Conservation (phyloP, 2,888 invertebrate species). For the Acanthococcus lagerstroemiae region DNA sequence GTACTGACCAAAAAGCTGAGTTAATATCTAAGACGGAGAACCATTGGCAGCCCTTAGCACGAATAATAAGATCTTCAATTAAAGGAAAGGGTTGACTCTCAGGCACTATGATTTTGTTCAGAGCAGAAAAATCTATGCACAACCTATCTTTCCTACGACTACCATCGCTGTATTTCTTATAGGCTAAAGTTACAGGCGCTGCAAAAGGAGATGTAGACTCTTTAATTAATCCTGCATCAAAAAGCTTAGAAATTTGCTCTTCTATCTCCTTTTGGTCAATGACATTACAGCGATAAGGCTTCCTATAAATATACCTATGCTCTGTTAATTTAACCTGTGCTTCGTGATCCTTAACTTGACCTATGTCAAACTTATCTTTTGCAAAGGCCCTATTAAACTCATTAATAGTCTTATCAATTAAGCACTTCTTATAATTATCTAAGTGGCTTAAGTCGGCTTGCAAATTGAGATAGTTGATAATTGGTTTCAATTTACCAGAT, state of each 20-base stretch:
- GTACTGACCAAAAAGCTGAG: constrained; percentile 37
- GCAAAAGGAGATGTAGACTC: too few species aligned
- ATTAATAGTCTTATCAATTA: constrained; percentile 31
- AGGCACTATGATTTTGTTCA: too few species aligned
- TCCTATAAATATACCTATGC: too few species aligned
- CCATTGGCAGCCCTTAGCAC: constrained; percentile 28
- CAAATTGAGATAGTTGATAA: constrained; percentile 34
- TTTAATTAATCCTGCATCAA: constrained; percentile 14
- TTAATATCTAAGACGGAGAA: constrained; percentile 40
- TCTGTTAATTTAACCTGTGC: neutral
- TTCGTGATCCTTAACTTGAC: too few species aligned
- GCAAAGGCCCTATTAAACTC: too few species aligned
- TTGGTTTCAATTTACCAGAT: too few species aligned
- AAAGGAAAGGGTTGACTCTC: constrained; percentile 32
- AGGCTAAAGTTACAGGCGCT: constrained; percentile 18
- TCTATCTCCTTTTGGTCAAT: constrained; percentile 17
- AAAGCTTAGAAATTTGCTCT: constrained; percentile 6
- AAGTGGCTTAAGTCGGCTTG: constrained; percentile 31
- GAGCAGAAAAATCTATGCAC: constrained; percentile 13
- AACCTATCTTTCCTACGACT: neutral
- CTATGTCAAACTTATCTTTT: too few species aligned
- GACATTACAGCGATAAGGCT: too few species aligned
- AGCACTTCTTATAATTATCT: constrained; percentile 30
- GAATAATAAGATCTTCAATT: too few species aligned
- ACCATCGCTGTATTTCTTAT: constrained; percentile 9